These are phyloP conservation scores for Boulengeromyrus knoepffleri DNA, from an alignment of 2,113 vertebrate genomes.

Conservation along the genomic window DNA sequence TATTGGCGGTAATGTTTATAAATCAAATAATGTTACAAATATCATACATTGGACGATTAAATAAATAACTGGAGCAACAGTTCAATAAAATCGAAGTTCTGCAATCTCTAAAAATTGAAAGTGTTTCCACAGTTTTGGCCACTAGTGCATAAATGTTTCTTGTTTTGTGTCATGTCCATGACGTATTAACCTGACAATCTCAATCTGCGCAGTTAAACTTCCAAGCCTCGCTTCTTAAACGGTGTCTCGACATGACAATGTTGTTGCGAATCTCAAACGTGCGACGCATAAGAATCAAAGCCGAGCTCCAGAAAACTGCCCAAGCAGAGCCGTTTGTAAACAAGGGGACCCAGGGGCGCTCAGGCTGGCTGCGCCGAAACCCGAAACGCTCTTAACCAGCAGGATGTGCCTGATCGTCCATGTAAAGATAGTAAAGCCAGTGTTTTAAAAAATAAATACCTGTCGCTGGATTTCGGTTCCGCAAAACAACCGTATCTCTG, in stretches of 20 bases:
- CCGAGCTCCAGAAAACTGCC: neutral
- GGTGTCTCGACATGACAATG: neutral
- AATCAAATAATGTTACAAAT: neutral
- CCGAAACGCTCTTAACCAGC: neutral
- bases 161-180: neutral
- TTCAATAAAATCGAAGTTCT: neutral
- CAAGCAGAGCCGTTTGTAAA: neutral
- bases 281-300: neutral
- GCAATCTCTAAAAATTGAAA: neutral
- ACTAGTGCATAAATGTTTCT: neutral
- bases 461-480: slow-evolving; percentile 59
- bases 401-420: neutral
- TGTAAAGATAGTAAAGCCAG: neutral
- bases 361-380: neutral
- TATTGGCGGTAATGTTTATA: neutral
- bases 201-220: neutral
- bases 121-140: neutral
- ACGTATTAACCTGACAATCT: neutral
- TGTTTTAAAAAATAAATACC: slow-evolving; percentile 50
- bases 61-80: neutral
- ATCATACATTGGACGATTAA: neutral
- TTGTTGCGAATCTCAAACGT: neutral
- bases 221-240: neutral
- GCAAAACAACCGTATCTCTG: slow-evolving; percentile 59
- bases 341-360: neutral